Evolutionary conservation across 2,797 vertebrate species (phyloP), one percentile per base, ranked within the genome.

Genomic region (Neostethus bicornis): DNA sequence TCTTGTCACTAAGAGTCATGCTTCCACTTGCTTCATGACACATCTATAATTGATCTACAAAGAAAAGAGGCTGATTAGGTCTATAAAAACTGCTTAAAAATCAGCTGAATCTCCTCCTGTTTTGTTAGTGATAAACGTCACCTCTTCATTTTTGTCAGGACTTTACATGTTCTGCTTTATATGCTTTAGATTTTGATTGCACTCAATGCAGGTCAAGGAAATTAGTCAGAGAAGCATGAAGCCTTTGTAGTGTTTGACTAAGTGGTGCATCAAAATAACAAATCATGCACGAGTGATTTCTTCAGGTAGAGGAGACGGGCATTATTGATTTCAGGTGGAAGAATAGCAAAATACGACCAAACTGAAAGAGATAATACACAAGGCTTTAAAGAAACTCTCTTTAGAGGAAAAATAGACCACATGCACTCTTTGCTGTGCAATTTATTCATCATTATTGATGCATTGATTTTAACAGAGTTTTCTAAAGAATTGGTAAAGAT

Each of bases 41-140:
- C 34, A 61, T 61, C 54, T 59, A 29, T 71, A 58, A 71, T 47
- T 58, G 19, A 61, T 65, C 17, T 2, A 35, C 9, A 3, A 59
- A 53, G 41, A 56, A 61, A 20, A 14, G 21, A 12, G 2, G 5
- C 23, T 1, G 29, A 62, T 66, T 60, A 37, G 14, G 34, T 23
- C 14, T 51, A 52, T 42, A 37, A 41, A 4, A 5, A 17, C 43
- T 37, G n/a, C n/a, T 23, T 45, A 56, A 42, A 17, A 43, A 46
- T 17, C 29, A 17, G 14, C 28, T 13, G 1, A 1, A 29, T 52
- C 16, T 37, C 13, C 65, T 20, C 13, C 16, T 7, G 44, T 32
- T 14, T 7, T 4, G 2, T 7, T 32, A 6, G 48, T 83, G 69
- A 84, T 78, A 41, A 58, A 78, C 78, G 69, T 57, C 43, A 12